A percentile compares a stretch with the other conserved stretches of the same genome.
These are phyloP conservation scores for Sycobia sp. DNA, from an alignment of 1,140 invertebrate genomes.

Conservation along the genomic window DNA sequence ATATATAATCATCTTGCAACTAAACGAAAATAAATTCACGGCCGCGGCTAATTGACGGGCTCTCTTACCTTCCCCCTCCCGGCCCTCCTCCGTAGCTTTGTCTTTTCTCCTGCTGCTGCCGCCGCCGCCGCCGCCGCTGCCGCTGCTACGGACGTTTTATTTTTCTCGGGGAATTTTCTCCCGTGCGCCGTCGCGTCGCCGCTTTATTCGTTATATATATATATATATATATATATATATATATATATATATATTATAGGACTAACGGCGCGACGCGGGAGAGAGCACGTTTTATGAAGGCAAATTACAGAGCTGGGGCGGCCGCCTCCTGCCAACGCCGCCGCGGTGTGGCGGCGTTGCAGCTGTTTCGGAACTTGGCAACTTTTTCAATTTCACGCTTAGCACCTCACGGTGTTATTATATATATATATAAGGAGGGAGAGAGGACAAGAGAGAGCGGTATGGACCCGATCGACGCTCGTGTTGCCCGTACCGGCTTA, in stretches of 20 bases:
- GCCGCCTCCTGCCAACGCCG: slow-evolving; percentile 54
- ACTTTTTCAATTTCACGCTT: slow-evolving; percentile 54
- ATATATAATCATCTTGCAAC: slow-evolving; percentile 57
- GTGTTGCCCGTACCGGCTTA: no score
- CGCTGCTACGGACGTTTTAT: no score
- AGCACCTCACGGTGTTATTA: no score
- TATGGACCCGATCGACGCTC: not conserved
- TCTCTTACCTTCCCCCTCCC: not conserved
- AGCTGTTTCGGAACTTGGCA: slow-evolving; percentile 50
- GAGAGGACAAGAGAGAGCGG: no score
- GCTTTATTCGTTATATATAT: no score
- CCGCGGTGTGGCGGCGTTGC: no score
- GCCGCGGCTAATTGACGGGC: slow-evolving; percentile 42
- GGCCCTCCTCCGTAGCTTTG: no score
- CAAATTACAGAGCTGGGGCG: slow-evolving; percentile 60
- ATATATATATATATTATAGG: not conserved
- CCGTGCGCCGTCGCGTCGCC: no score
- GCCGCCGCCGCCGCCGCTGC: not conserved
- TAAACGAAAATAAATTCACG: slow-evolving; percentile 61
- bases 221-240: no score
- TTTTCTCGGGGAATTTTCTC: no score
- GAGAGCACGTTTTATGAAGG: slow-evolving; percentile 55
- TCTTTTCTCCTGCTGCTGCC: not conserved
- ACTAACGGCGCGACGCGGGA: not conserved
- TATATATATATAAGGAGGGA: no score